phyloP scores from a whole-genome alignment of 2,888 invertebrate species.

The Apamea crenata region DNA sequence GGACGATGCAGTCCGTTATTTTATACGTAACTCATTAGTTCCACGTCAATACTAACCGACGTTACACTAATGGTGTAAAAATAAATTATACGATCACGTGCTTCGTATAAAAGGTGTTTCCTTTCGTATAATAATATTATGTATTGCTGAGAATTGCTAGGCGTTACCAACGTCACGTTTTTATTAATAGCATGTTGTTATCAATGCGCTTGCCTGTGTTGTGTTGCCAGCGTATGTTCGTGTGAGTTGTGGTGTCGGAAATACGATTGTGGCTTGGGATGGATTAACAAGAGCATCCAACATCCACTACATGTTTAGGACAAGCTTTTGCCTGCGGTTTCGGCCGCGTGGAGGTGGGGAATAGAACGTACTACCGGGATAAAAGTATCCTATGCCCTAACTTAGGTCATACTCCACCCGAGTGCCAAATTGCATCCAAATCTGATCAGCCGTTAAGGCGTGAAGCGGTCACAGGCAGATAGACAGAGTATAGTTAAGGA shows the following conservation, averaged over 20 bases:
- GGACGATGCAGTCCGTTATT: background rate
- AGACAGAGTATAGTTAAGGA: background rate
- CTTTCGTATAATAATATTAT: slow-evolving; percentile 29
- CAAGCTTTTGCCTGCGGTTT: background rate
- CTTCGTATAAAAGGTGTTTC: slow-evolving; percentile 19
- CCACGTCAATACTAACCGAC: slow-evolving; percentile 8
- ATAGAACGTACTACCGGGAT: background rate
- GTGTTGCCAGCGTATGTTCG: background rate
- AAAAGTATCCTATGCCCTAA: background rate
- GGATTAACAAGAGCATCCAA: background rate
- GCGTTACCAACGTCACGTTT: slow-evolving; percentile 20
- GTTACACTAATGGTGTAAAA: slow-evolving; percentile 36
- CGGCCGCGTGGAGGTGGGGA: background rate
- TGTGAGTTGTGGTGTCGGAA: background rate
- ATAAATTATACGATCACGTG: slow-evolving; percentile 25
- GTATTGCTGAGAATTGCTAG: slow-evolving; percentile 14
- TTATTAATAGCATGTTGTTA: slow-evolving; percentile 24
- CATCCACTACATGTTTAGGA: background rate
- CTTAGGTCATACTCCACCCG: background rate
- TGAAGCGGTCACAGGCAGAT: background rate
- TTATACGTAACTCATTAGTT: background rate
- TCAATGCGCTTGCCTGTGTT: slow-evolving; percentile 36
- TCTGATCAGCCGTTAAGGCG: background rate
- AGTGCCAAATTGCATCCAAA: background rate
- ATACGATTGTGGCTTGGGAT: slow-evolving; percentile 1